Conservation (phyloP, 1,140 invertebrate species). For the Achroia grisella region DNA sequence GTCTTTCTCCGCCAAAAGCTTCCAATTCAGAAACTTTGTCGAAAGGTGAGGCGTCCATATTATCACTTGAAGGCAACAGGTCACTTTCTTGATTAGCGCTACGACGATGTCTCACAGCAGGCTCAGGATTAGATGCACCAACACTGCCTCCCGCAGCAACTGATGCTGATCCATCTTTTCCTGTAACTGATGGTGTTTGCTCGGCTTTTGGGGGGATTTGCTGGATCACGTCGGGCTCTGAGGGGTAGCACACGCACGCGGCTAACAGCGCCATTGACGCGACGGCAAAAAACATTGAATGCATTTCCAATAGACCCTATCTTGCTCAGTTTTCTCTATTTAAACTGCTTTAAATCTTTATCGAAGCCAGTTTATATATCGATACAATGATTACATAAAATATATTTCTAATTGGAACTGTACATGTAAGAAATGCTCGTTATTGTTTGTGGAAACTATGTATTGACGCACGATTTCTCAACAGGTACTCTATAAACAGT, state of each 20-base stretch:
- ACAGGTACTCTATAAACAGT: slow-evolving; percentile 32
- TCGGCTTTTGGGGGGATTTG: slow-evolving; percentile 51
- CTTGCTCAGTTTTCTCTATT: slow-evolving; percentile 26
- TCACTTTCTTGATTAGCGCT: slow-evolving; percentile 52
- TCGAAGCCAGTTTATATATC: slow-evolving; percentile 30
- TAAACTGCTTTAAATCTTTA: slow-evolving; percentile 7
- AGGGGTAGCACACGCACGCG: slow-evolving; percentile 49
- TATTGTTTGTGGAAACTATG: slow-evolving; percentile 24
- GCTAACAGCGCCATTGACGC: slow-evolving; percentile 55
- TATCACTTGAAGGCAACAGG: slow-evolving; percentile 40
- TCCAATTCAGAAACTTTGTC: slow-evolving; percentile 38
- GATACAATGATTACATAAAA: slow-evolving; percentile 33
- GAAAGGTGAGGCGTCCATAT: slow-evolving; percentile 45
- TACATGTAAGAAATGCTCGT: slow-evolving; percentile 35
- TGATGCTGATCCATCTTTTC: slow-evolving; percentile 48
- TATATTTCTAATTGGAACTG: slow-evolving; percentile 47
- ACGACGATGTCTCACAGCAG: slow-evolving; percentile 26
- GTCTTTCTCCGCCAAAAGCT: slow-evolving; percentile 46
- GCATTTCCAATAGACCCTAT: slow-evolving; percentile 60
- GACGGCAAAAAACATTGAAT: slow-evolving; percentile 51
- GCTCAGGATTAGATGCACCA: slow-evolving; percentile 38
- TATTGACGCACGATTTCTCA: slow-evolving; percentile 46
- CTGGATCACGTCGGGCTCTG: slow-evolving; percentile 46
- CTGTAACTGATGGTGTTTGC: slow-evolving; percentile 61
- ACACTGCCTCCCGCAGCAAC: slow-evolving; percentile 50